Evolutionary conservation across 2,797 vertebrate species (phyloP), one percentile per base, ranked within the genome.

Genomic region (Falco berigora): DNA sequence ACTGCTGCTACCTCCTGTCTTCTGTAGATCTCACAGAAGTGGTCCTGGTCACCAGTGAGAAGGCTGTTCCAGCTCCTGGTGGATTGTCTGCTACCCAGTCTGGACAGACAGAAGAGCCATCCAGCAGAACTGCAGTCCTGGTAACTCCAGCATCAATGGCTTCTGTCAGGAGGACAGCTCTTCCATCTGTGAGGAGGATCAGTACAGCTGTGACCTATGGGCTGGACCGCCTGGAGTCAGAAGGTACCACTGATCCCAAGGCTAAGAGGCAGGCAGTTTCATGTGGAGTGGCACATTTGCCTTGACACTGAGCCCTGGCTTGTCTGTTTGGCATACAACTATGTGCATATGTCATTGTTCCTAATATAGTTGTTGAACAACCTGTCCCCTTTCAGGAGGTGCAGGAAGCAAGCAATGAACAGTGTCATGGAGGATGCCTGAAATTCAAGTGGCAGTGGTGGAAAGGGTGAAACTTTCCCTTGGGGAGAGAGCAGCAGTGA

Each of bases 161-260:
- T 11, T 93, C 97, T 19, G 94, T 92, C 47, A 95, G 93, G 86
- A 97, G 96, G 55, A 97, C 97, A 20, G 61, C 89, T 7, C 61
- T 89, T 12, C 96, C 98, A 5, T 69, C 97, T 2, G 69, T 68
- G 20, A 94, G 95, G 93, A 95, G 20, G 78, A 82, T 97, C 24
- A 97, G 93, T n/a, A 97, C 97, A 1, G 97, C 96, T 25, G 94
- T 96, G 40, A 96, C 97, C n/a, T 98, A 98, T 5, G 97, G 98
- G 28, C 84, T 98, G 91, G 97, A 98, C 24, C 98, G 86, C 62
- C 93, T 98, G 24, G 98, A 98, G 96, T 98, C 98, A 14, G 98
- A 98, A 98, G 98, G 98, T 98, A 98, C 68, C 25, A 2, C 23
- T 56, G 49, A 58, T 83, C 40, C 42, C 56, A 50, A 42, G 85